A percentile compares a stretch with the other conserved stretches of the same genome.
These are phyloP conservation scores for Paralichthys olivaceus DNA, from an alignment of 2,113 vertebrate genomes.

Conservation along the genomic window DNA sequence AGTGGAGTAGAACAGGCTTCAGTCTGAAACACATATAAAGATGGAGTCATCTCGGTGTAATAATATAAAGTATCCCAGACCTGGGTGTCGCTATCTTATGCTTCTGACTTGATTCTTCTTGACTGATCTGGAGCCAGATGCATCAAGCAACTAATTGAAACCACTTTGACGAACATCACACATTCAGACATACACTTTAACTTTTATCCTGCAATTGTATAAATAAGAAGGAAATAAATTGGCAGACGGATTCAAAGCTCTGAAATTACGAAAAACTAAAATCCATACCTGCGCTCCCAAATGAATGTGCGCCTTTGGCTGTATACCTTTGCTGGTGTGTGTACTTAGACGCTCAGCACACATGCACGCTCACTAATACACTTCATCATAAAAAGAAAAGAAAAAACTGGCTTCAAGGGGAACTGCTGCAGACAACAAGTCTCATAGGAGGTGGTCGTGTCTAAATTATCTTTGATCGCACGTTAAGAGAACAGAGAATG, in stretches of 20 bases:
- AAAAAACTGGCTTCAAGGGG: slow-evolving; percentile 7
- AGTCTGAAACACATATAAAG: too few relatives aligned
- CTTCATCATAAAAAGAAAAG: slow-evolving; percentile 20
- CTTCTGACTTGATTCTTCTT: too few relatives aligned
- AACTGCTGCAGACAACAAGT: slow-evolving; percentile 2
- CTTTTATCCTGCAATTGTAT: too few relatives aligned
- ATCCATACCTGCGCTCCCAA: too few relatives aligned
- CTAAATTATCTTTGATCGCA: slow-evolving; percentile 26
- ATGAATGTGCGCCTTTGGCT: background rate
- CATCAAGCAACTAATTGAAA: too few relatives aligned
- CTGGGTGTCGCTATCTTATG: too few relatives aligned
- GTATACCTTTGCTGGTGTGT: background rate
- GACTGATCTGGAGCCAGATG: too few relatives aligned
- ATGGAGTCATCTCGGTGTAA: too few relatives aligned
- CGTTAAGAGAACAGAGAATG: background rate
- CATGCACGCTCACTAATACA: background rate
- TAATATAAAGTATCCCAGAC: too few relatives aligned
- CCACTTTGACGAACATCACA: too few relatives aligned
- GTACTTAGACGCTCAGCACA: background rate
- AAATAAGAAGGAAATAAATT: background rate
- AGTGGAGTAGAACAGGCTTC: too few relatives aligned
- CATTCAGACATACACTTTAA: too few relatives aligned
- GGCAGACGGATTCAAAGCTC: background rate
- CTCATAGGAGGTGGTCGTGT: background rate
- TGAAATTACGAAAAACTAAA: background rate